Evolutionary conservation across 2,113 vertebrate genomes (phyloP).

Genomic region (Scolopax mira): DNA sequence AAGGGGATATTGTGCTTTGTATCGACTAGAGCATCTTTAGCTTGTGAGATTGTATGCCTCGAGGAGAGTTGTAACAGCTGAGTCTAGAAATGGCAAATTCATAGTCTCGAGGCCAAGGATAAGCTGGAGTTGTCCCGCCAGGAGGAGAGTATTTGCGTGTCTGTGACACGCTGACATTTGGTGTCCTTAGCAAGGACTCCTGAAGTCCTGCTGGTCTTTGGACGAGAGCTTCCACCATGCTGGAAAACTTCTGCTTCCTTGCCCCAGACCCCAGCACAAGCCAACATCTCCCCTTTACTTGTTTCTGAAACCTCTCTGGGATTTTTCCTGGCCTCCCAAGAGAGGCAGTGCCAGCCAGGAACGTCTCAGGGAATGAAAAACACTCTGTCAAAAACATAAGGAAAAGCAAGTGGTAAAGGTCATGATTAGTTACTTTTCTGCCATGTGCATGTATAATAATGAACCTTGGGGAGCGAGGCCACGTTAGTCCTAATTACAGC

Average conservation of each 20-base stretch:
- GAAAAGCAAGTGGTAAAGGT: neutral
- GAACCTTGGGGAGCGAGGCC: neutral
- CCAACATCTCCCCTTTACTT: neutral
- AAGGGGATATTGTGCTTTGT: neutral
- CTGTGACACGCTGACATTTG: neutral
- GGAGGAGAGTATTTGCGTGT: neutral
- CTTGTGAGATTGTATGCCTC: neutral
- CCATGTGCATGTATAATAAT: neutral
- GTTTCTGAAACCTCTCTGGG: neutral
- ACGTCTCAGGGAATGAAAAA: neutral
- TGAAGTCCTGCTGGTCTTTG: neutral
- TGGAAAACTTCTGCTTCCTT: neutral
- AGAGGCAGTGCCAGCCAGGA: neutral
- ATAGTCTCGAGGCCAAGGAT: neutral
- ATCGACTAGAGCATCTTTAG: neutral
- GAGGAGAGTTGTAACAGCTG: neutral
- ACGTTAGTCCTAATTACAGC: conserved; percentile 16
- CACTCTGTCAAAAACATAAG: neutral
- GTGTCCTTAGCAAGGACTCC: neutral
- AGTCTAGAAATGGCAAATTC: neutral
- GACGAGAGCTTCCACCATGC: neutral
- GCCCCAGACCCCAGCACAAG: neutral
- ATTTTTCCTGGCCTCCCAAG: neutral
- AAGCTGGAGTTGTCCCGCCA: neutral
- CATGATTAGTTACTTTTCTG: conserved; percentile 2